A percentile compares a stretch with the other conserved stretches of the same genome.
These are phyloP conservation scores for Ophioninae sp. DNA, from an alignment of 2,888 invertebrate species.

Conservation along the genomic window DNA sequence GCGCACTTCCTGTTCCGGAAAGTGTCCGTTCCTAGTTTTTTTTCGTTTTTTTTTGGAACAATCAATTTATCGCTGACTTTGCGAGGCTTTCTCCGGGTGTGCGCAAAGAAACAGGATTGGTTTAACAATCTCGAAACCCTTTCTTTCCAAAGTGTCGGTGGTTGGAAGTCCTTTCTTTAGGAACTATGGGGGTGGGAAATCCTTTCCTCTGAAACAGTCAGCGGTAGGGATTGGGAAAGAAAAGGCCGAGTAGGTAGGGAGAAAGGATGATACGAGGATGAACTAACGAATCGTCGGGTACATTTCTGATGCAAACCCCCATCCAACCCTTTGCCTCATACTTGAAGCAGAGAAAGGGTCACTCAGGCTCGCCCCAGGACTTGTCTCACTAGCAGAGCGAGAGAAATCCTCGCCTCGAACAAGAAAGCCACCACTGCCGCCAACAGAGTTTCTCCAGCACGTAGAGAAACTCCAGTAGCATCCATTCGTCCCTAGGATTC, in stretches of 20 bases:
- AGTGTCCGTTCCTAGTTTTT: too few species aligned
- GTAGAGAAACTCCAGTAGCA: constrained; percentile 11
- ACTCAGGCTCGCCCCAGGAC: background rate
- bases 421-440: constrained; percentile 11
- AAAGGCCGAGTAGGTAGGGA: background rate
- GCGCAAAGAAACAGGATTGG: too few species aligned
- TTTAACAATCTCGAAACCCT: too few species aligned
- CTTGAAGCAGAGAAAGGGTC: constrained; percentile 12
- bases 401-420: background rate
- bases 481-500: background rate
- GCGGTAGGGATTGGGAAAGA: background rate
- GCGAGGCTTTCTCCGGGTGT: too few species aligned
- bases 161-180: too few species aligned
- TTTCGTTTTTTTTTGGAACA: too few species aligned
- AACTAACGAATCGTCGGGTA: constrained; percentile 57
- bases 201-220: background rate
- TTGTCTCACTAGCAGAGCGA: too few species aligned
- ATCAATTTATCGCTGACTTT: too few species aligned
- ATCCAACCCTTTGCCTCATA: background rate
- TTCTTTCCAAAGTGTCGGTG: too few species aligned
- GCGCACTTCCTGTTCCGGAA: background rate
- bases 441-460: constrained; percentile 22
- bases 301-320: constrained; percentile 33
- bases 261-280: constrained; percentile 53
- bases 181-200: too few species aligned